These are phyloP conservation scores for Tenodera sinensis DNA, from an alignment of 2,888 invertebrate genomes.

Conservation along the genomic window DNA sequence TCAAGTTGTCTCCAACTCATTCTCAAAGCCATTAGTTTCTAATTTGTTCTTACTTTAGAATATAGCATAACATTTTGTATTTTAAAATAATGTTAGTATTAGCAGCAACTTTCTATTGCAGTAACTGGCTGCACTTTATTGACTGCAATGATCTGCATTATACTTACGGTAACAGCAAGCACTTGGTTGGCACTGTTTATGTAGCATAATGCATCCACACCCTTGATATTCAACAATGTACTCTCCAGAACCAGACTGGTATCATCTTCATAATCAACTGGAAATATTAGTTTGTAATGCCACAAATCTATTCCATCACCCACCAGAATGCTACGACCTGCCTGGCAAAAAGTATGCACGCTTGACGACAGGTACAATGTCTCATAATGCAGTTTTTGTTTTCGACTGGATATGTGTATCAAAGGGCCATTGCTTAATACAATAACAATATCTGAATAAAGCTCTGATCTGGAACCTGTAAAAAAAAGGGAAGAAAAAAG, in stretches of 20 bases:
- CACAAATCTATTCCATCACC: not conserved
- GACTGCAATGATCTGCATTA: not conserved
- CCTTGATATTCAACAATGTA: not conserved
- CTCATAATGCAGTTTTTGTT: not conserved
- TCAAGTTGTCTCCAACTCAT: too few relatives aligned
- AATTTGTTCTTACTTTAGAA: too few relatives aligned
- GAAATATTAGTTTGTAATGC: not conserved
- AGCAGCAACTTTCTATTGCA: too few relatives aligned
- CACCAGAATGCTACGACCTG: not conserved
- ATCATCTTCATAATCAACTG: not conserved
- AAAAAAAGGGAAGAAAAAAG: not conserved
- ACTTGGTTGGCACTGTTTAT: not conserved
- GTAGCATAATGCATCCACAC: not conserved
- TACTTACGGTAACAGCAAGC: not conserved
- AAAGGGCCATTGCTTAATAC: not conserved
- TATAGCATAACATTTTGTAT: too few relatives aligned
- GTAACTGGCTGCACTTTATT: too few relatives aligned
- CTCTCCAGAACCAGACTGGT: not conserved
- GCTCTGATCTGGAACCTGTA: not conserved
- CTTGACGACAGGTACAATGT: not conserved
- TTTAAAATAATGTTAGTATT: too few relatives aligned
- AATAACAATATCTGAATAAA: not conserved
- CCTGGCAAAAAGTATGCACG: not conserved
- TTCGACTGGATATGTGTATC: not conserved
- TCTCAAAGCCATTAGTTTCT: too few relatives aligned